Evolutionary conservation across 2,888 invertebrate species (phyloP).

Genomic region (Dicyrtoma fusca): DNA sequence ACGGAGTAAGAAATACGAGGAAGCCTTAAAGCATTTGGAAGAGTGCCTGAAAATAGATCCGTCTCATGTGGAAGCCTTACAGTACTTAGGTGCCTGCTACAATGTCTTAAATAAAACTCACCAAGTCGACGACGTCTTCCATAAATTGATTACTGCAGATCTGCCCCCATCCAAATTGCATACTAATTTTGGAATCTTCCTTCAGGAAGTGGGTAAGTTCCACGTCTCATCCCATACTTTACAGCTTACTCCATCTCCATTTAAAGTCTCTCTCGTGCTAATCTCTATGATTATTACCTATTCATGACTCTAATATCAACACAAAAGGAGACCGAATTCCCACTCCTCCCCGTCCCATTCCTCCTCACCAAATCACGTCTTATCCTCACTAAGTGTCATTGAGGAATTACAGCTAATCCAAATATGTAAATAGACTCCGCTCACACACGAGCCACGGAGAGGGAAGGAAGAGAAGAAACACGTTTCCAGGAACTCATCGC

Average conservation of each 20-base stretch:
- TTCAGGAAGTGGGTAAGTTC: conserved; percentile 52
- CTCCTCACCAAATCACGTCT: no score
- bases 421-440: background rate
- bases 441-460: background rate
- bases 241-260: background rate
- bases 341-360: background rate
- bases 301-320: background rate
- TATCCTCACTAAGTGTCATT: no score
- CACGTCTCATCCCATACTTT: background rate
- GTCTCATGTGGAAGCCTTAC: conserved; percentile 50
- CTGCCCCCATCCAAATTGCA: conserved; percentile 52
- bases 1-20: conserved; percentile 49
- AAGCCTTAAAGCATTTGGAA: conserved; percentile 51
- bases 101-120: conserved; percentile 51
- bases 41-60: conserved; percentile 52
- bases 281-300: background rate
- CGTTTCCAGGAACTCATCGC: no score
- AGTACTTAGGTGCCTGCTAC: conserved; percentile 53
- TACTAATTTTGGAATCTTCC: conserved; percentile 53
- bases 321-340: background rate
- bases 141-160: conserved; percentile 52
- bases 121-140: conserved; percentile 50
- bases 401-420: no score
- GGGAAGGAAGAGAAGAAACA: no score
- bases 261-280: background rate